phyloP scores from a whole-genome alignment of 1,140 invertebrate species.

The Reticulitermes speratus region DNA sequence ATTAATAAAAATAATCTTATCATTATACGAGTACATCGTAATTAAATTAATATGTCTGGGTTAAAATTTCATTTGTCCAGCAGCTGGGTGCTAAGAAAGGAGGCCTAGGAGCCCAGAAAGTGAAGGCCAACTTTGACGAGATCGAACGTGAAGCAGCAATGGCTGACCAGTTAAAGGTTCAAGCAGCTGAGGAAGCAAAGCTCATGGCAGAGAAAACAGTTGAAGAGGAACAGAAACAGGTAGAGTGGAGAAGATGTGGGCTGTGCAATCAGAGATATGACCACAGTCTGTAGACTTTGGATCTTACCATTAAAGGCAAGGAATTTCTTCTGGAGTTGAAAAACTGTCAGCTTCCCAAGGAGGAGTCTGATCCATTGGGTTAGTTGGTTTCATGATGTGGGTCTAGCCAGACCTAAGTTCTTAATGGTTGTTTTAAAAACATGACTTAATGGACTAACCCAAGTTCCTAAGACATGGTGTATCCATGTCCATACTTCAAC shows the following conservation, averaged over 20 bases:
- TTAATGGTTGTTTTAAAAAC: too few relatives aligned
- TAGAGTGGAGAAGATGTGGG: slow-evolving; percentile 35
- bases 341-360: too few relatives aligned
- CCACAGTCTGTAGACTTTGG: not conserved
- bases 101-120: slow-evolving; percentile 94
- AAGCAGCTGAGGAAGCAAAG: slow-evolving; percentile 47
- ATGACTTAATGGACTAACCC: too few relatives aligned
- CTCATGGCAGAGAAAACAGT: slow-evolving; percentile 45
- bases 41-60: not conserved
- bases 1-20: too few relatives aligned
- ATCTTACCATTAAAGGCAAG: not conserved
- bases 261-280: not conserved
- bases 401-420: too few relatives aligned
- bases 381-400: too few relatives aligned
- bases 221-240: slow-evolving; percentile 58
- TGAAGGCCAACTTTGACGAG: slow-evolving; percentile 93
- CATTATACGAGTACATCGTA: too few relatives aligned
- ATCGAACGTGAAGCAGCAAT: slow-evolving; percentile 87
- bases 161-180: slow-evolving; percentile 70
- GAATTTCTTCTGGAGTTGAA: not conserved
- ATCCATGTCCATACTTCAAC: too few relatives aligned
- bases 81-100: slow-evolving; percentile 83
- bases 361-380: too few relatives aligned
- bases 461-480: too few relatives aligned
- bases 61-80: slow-evolving; percentile 17